Percentiles rank a stretch among this genome's conserved stretches.
Evolutionary conservation across 2,113 vertebrate species (phyloP).

Genomic region (Mola mola): DNA sequence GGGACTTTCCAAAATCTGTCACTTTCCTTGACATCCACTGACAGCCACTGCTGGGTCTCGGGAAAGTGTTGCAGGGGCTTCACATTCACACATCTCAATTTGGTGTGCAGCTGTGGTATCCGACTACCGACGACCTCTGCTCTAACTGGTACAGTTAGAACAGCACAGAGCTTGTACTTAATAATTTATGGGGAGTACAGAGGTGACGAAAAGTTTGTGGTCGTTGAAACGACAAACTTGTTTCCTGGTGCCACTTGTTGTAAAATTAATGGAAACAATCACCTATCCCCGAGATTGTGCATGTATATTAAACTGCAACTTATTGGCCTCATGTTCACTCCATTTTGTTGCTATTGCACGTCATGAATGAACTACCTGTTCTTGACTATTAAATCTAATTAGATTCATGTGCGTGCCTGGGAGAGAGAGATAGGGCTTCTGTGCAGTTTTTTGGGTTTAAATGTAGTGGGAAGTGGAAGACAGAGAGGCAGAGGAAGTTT

Average conservation of each 20-base stretch:
- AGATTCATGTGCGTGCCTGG: conserved; percentile 44
- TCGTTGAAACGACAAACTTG: conserved; percentile 15
- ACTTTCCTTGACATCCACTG: conserved; percentile 45
- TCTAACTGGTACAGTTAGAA: no score
- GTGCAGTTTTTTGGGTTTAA: conserved; percentile 14
- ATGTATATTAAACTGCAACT: conserved; percentile 29
- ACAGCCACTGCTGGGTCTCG: conserved; percentile 21
- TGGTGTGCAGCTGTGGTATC: no score
- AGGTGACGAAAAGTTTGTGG: no score
- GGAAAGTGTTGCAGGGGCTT: conserved; percentile 1
- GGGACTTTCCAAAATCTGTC: conserved; percentile 64
- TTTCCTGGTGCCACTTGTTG: conserved; percentile 27
- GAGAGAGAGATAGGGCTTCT: conserved; percentile 17
- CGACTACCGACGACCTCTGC: no score
- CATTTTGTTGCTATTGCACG: conserved; percentile 9
- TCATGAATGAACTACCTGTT: conserved; percentile 56
- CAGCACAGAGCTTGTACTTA: no score
- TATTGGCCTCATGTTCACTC: conserved; percentile 58
- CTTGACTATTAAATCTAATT: conserved; percentile 62
- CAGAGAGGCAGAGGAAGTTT: conserved; percentile 13
- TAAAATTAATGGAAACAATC: conserved; percentile 47
- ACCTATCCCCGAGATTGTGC: conserved; percentile 29
- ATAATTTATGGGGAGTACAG: no score
- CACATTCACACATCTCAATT: conserved; percentile 40
- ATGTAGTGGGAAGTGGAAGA: no score